A percentile compares a stretch with the other conserved stretches of the same genome.
phyloP scores from a whole-genome alignment of 2,113 vertebrate species.

The Perca fluviatilis region DNA sequence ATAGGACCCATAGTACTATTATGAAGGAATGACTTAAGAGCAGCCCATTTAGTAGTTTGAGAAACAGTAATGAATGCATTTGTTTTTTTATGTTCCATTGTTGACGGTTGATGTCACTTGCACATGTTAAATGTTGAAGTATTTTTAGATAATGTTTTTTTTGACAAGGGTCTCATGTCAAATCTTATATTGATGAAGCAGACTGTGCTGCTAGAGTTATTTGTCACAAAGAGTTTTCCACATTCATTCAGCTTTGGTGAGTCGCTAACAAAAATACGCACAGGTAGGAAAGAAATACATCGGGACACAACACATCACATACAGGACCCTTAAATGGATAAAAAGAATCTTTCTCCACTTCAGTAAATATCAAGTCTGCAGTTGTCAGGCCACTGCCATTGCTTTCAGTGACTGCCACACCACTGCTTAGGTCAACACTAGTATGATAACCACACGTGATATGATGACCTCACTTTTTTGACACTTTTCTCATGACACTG shows the following conservation, averaged over 20 bases:
- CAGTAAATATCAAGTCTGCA: not conserved
- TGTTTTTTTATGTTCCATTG: not conserved
- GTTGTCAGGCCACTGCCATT: not conserved
- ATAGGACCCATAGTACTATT: not conserved
- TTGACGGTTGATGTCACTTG: too few species aligned
- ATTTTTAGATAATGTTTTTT: not conserved
- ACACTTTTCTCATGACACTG: not conserved
- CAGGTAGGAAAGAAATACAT: not conserved
- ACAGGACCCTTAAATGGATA: not conserved
- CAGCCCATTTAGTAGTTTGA: not conserved
- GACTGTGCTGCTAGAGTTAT: not conserved
- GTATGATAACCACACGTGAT: too few species aligned
- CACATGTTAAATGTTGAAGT: not conserved
- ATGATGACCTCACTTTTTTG: not conserved
- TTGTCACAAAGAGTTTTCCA: not conserved
- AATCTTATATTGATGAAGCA: not conserved
- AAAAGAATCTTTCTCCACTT: not conserved
- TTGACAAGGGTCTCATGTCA: not conserved
- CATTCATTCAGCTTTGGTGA: not conserved
- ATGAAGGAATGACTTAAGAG: not conserved
- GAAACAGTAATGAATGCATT: not conserved
- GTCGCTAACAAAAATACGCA: not conserved
- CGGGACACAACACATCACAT: not conserved
- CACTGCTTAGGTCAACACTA: not conserved
- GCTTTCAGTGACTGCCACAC: not conserved